Evolutionary conservation across 2,888 invertebrate genomes (phyloP), one percentile per base, ranked within the genome.

Genomic region (Thera obeliscata): DNA sequence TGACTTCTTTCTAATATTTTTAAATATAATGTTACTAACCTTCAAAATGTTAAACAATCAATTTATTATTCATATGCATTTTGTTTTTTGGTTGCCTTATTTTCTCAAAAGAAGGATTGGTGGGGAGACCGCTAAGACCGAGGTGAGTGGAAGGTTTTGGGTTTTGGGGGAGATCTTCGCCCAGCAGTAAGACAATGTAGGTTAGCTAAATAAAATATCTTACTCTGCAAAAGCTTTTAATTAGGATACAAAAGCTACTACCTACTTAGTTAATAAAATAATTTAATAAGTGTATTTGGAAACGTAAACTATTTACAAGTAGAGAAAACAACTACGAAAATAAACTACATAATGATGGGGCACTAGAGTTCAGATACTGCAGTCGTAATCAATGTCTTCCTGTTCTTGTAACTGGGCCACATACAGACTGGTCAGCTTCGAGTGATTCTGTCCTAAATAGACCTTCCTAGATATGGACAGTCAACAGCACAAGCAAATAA

Each of bases 381-480:
- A 46, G 50, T 57, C 64, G 41, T 85, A 86, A 87, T 83, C 77
- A 80, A 72, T 75, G 72, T 69, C 81, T 86, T 88, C 87, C 88
- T 84, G 84, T 78, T 75, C 72, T 74, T 69, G 75, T 79, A 86
- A 81, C 84, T 82, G 77, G 83, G 82, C 74, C 83, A 78, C 72
- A 78, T 82, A 82, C 81, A 83, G 83, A 85, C 75, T 70, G 67
- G 73, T 75, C 76, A 73, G 66, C 69, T 74, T 72, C 35, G 61
- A 61, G 58, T 70, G 69, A 56, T 79, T 76, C 36, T 64, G 69
- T 64, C 2, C 43, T 46, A 46, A 38, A 38, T 69, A 72, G 55
- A 43, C 12, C 11, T 49, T 33, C 9, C 12, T 52, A 52, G 7
- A 12, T 50, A 12, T 22, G 2, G 2, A n/a, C 7, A 50, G 50